Evolutionary conservation across 2,797 vertebrate genomes (phyloP), one percentile per base, ranked within the genome.

Genomic region (Phoxinus dragarum): DNA sequence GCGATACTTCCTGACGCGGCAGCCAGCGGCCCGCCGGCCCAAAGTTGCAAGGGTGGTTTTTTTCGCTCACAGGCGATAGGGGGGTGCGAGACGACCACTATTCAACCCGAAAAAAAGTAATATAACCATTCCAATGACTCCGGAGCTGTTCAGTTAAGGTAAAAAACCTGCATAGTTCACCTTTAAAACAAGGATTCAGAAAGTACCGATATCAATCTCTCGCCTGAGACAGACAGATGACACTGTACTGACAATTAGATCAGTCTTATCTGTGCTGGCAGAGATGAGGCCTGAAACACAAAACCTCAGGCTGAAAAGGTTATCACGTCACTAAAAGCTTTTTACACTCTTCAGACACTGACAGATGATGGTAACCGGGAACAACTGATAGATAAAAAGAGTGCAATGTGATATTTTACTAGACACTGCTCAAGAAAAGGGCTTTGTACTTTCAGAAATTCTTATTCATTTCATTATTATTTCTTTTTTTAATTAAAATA

Each of bases 261-360:
- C 21, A 69, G 66, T 38, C 31, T 40, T 69, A 19, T 54, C 31
- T 80, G 31, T 68, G 44, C 27, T 68, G 44, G 38, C 47, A 69
- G 31, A 49, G 59, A 44, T 54, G 79, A 81, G 47, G 1, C 36
- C 17, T 72, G 17, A 82, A 82, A 44, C 36, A 59, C 9, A 21
- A 71, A 69, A 68, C 79, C 42, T 67, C 10, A n/a, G 11, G 49
- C 27, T 72, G 59, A 71, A 31, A 2, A 73, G 44, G 74, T 67
- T 74, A 67, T 79, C 14, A 74, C 56, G 64, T 75, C 77, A 61
- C 66, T 6, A 77, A 69, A 74, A 84, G n/a, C 3, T n/a, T 69
- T 75, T 31, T 16, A 36, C 44, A 31, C n/a, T 66, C n/a, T 80
- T 80, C 56, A 19, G 23, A 44, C 23, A 42, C 44, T 73, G 56